Evolutionary conservation across 2,797 vertebrate genomes (phyloP), one percentile per base, ranked within the genome.

Genomic region (Sciurus carolinensis): DNA sequence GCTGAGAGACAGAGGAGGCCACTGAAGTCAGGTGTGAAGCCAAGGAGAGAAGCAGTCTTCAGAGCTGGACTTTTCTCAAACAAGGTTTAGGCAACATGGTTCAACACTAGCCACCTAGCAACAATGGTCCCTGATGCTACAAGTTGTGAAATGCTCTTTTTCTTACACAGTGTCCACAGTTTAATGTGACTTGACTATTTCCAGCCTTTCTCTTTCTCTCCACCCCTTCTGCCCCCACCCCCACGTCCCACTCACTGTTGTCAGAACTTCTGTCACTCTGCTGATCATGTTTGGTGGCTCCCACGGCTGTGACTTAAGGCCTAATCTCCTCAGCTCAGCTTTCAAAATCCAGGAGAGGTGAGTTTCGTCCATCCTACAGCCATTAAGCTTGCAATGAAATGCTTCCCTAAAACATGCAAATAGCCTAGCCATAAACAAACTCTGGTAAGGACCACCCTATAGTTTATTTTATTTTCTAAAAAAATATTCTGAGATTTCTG

Each of bases 321-420:
- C 67, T 87, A 14, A 71, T 79, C 13, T 77, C n/a, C 24, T 39
- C 24, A 92, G 80, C 18, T 82, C 0, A 3, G 22, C 42, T 33
- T 17, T 77, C 75, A 86, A 69, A 36, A 73, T 76, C 36, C 20
- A 39, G 26, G 69, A 87, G 33, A 86, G 79, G 36, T 30, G n/a
- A 71, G 44, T 95, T 87, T 93, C 64, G 62, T 71, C 93, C 8
- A 39, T 72, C 9, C 57, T 64, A 73, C 0, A 90, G 44, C 8
- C 54, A 59, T 17, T 24, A 28, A 90, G 18, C n/a, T 92, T 88
- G 33, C n/a, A 90, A 62, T 95, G 73, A 95, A 88, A 87, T 30
- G 10, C 13, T 87, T 87, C 64, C 94, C 36, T 79, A 92, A 88
- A 85, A 93, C 26, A 64, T 81, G 72, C 67, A 95, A 87, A 50